Percentiles rank a stretch among this genome's conserved stretches.
Evolutionary conservation across 2,888 invertebrate species (phyloP).

Genomic region (Troides aeacus): DNA sequence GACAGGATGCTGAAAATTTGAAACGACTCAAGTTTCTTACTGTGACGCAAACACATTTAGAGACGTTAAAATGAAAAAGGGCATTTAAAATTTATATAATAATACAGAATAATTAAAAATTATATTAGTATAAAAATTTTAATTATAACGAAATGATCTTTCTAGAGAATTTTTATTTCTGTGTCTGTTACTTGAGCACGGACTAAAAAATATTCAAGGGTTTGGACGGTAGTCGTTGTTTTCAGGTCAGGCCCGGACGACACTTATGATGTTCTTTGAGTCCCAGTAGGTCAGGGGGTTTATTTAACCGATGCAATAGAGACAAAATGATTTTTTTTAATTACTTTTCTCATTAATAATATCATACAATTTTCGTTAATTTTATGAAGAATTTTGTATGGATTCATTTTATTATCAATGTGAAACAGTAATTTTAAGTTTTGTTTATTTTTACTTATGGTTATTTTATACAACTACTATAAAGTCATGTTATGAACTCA

Average conservation of each 20-base stretch:
- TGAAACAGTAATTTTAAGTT: background rate
- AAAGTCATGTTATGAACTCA: background rate
- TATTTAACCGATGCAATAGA: slow-evolving; percentile 8
- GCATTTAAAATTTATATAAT: background rate
- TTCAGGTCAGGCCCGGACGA: slow-evolving; percentile 28
- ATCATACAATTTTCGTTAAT: too few species aligned
- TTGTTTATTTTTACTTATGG: background rate
- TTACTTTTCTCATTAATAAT: too few species aligned
- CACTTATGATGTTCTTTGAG: slow-evolving; percentile 22
- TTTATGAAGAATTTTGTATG: too few species aligned
- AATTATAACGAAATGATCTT: background rate
- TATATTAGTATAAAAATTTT: background rate
- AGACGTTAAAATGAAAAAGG: background rate
- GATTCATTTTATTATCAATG: too few species aligned
- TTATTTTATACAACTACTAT: background rate
- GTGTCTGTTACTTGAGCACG: slow-evolving; percentile 23
- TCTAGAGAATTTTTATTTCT: slow-evolving; percentile 10
- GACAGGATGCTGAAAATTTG: slow-evolving; percentile 18
- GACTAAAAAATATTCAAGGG: slow-evolving; percentile 24
- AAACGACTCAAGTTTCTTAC: slow-evolving; percentile 1
- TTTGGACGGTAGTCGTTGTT: slow-evolving; percentile 20
- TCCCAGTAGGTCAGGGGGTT: slow-evolving; percentile 25
- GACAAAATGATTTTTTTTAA: background rate
- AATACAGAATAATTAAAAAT: background rate
- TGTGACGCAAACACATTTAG: background rate